Conservation (phyloP, 2,113 vertebrate genomes). For the Cariama cristata region DNA sequence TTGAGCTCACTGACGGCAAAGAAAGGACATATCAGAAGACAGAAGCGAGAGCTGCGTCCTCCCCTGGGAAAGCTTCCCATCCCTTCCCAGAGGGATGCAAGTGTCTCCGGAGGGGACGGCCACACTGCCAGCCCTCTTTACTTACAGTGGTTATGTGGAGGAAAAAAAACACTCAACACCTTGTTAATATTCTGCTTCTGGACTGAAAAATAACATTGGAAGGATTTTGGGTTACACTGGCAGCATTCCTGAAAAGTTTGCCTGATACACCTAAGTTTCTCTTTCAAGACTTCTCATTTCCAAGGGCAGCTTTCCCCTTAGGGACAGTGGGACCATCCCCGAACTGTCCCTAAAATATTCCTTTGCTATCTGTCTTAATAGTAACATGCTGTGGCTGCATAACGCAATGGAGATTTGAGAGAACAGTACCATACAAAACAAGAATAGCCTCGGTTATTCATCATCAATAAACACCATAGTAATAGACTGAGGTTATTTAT, state of each 20-base stretch:
- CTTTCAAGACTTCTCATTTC: neutral
- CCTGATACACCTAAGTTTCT: neutral
- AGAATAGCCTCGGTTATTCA: neutral
- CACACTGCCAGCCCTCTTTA: neutral
- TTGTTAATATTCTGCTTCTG: neutral
- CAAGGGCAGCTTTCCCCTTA: neutral
- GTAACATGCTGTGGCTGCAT: rapidly evolving
- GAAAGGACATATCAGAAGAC: rapidly evolving
- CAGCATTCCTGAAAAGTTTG: neutral
- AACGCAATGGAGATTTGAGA: rapidly evolving
- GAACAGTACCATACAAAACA: neutral
- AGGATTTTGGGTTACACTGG: neutral
- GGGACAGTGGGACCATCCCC: rapidly evolving
- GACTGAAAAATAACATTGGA: neutral
- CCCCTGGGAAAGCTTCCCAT: neutral
- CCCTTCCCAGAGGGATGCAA: neutral
- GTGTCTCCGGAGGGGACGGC: neutral
- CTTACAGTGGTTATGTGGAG: neutral
- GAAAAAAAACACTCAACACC: neutral
- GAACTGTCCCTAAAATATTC: neutral
- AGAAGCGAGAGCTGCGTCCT: neutral
- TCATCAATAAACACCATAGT: rapidly evolving
- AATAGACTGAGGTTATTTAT: neutral
- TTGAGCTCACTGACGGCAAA: neutral
- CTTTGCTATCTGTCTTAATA: neutral